These are phyloP conservation scores for Blastomussa wellsi DNA, from an alignment of 92 coral and sea anemone species.

Conservation along the genomic window DNA sequence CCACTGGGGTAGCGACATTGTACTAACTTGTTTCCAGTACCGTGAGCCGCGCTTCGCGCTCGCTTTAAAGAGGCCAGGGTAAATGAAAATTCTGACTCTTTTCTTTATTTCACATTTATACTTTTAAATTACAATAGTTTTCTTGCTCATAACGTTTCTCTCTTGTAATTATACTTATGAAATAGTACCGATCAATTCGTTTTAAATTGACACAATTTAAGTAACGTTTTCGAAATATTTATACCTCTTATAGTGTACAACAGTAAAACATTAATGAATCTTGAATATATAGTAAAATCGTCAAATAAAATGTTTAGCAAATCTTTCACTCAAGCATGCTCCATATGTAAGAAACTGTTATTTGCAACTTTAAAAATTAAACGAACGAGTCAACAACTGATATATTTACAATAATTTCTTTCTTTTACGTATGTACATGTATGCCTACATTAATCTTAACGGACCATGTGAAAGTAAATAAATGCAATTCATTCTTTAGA, in stretches of 20 bases:
- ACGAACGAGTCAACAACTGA: background rate
- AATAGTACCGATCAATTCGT: background rate
- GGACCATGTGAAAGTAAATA: background rate
- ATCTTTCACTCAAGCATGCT: too few species aligned
- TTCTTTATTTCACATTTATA: background rate
- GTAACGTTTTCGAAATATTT: background rate
- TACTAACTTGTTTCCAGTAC: background rate
- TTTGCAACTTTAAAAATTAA: background rate
- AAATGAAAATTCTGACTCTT: background rate
- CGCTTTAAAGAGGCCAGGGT: background rate
- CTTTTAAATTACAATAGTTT: background rate
- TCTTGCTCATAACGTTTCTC: background rate
- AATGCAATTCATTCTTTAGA: background rate
- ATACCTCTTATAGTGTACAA: background rate
- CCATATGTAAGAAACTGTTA: background rate
- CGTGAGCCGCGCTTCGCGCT: background rate
- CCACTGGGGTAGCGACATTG: too few species aligned
- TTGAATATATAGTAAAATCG: background rate
- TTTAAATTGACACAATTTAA: conserved; percentile 4
- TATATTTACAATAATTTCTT: background rate
- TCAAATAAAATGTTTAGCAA: background rate
- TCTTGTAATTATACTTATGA: conserved; percentile 3
- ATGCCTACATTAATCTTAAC: background rate
- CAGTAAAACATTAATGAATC: background rate
- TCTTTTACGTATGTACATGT: background rate